Evolutionary conservation across 2,113 vertebrate species (phyloP), one percentile per base, ranked within the genome.

Genomic region (Siniperca chuatsi): DNA sequence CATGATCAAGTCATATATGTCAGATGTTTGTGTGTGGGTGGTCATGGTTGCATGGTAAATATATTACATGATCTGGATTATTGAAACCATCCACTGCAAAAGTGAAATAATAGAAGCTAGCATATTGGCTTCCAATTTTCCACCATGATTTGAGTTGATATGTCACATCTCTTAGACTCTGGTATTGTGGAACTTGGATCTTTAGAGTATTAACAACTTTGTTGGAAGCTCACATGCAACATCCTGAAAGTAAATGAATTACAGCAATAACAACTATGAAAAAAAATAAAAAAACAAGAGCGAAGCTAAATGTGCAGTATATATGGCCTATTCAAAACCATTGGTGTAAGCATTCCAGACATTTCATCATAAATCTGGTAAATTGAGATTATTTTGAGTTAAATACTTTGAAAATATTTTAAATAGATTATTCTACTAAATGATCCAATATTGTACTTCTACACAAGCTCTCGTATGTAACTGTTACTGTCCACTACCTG

Each of bases 11-110:
- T 46, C 46, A 13, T 46, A 13, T 15, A 46, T 46, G 46, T 15
- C 46, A 46, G 46, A 46, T 46, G 46, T 46, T 33, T 69, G 29
- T 50, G 18, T 29, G 57, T 13, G 40, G 40, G 57, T 5, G n/a
- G 9, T 42, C 54, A 11, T 42, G 70, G 35, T 42, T 44, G 23
- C 52, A 9, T 42, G 23, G 54, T 42, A 29, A 5, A 60, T 46
- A n/a, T 42, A 23, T 29, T 7, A 44, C 6, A 46, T 21, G 29
- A 29, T 70, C 57, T 66, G 23, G 61, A 73, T 20, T 77, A 64
- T 42, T 29, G 46, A 61, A 70, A 79, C 12, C 52, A 77, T 72
- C 4, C 55, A 35, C 75, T 84, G 18, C 15, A 62, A 23, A 50
- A 50, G 5, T 2, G 7, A 77, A 77, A 80, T 21, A 61, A 62